Conservation (phyloP, 1,140 invertebrate species). For the Brachionus plicatilis region DNA sequence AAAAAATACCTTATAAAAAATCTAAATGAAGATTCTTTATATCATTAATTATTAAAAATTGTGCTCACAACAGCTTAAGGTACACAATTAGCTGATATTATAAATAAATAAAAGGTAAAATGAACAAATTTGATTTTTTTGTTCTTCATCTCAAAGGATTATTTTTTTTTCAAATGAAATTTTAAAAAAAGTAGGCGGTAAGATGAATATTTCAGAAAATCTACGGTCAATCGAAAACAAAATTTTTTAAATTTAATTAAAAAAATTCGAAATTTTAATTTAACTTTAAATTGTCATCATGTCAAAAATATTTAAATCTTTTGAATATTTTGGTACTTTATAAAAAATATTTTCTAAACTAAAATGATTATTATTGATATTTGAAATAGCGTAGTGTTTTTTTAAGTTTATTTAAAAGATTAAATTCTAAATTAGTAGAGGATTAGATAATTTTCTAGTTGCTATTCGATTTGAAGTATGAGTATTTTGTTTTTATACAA, state of each 20-base stretch:
- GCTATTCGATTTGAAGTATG: not conserved
- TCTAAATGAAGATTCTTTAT: not conserved
- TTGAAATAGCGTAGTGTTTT: not conserved
- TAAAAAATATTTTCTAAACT: not conserved
- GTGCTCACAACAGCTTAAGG: not conserved
- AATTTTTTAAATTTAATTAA: not conserved
- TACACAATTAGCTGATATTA: not conserved
- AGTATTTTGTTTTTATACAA: not conserved
- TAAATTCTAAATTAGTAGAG: not conserved
- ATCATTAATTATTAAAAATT: not conserved
- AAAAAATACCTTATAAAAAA: no score
- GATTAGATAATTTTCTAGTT: slow-evolving; percentile 15
- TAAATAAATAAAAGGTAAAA: not conserved
- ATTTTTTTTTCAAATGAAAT: not conserved
- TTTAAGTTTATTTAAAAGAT: slow-evolving; percentile 14
- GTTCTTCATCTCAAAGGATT: not conserved
- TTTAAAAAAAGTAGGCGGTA: not conserved
- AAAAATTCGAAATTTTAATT: not conserved
- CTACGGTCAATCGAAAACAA: no score
- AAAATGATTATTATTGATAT: not conserved
- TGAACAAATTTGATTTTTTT: not conserved
- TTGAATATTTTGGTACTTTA: not conserved
- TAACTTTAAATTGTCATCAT: not conserved
- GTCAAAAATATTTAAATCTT: not conserved
- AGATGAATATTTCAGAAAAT: no score